Percentiles rank a stretch among this genome's conserved stretches.
Conservation (phyloP, 2,888 invertebrate species). For the Argyresthia albistria region DNA sequence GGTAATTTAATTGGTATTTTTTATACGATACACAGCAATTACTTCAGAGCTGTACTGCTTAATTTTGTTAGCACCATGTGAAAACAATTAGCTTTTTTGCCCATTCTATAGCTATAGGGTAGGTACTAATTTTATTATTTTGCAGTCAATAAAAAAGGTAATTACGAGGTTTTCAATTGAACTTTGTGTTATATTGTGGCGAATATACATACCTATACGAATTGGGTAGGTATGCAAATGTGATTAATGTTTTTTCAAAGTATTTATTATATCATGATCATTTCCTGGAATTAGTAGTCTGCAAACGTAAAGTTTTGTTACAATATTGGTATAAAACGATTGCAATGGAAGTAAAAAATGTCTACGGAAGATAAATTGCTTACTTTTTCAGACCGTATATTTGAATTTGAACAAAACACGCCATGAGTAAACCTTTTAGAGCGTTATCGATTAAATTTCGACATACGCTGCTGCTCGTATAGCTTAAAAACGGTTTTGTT, state of each 20-base stretch:
- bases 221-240: too few species aligned
- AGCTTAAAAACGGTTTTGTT: conserved; percentile 1
- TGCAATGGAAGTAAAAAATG: too few species aligned
- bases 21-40: background rate
- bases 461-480: background rate
- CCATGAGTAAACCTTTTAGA: background rate
- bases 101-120: background rate
- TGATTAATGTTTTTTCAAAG: too few species aligned
- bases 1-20: background rate
- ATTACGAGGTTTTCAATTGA: conserved; percentile 1
- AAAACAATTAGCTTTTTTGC: background rate
- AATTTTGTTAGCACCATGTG: background rate
- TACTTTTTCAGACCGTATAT: too few species aligned
- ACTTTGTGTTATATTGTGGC: too few species aligned
- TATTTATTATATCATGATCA: too few species aligned
- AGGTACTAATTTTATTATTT: background rate
- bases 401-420: too few species aligned
- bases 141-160: background rate
- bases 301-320: too few species aligned
- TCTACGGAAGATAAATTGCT: too few species aligned
- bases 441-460: background rate
- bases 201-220: too few species aligned
- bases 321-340: too few species aligned
- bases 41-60: background rate
- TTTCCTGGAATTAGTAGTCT: too few species aligned